Base-by-base conservation (phyloP, 1,140 invertebrate genomes). In the Bicyclus anynana region DNA sequence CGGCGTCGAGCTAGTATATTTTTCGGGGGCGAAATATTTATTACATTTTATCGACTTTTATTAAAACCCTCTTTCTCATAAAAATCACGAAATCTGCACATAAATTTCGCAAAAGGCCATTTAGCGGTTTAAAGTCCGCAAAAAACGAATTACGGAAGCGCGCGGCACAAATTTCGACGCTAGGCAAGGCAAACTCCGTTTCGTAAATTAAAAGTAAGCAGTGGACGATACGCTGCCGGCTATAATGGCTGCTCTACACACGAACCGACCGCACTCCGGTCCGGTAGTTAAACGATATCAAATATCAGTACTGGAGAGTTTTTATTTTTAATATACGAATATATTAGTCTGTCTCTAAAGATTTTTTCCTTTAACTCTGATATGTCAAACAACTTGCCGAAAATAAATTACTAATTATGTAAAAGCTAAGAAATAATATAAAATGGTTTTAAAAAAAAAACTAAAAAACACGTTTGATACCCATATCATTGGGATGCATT, bases 201-300 rank as follows among this genome's bases (percentile, higher is more conserved):
- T 56, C 65, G 62, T 65, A 80, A 78, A 80, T 80, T 78, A 80
- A 80, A 80, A 73, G 69, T 70, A 78, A 78, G 67, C 71, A 67
- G 52, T 49, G 27, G 51, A 53, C 57, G 62, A 64, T 57, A 56
- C 40, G 53, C 33, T 46, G 42, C 27, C 10, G 53, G 59, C 61
- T 61, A 62, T 73, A 33, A 33, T 7, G 29, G 9, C n/a, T 12
- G 10, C 9, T 3, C 29, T 33, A 33, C 29, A 33, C 29, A 12
- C 0, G 7, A n/a, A n/a, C 29, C 10, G 29, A 12, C 12, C 3
- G 29, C 12, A 12, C 1, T 12, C 29, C 29, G 29, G 10, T 12
- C 29, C 12, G 29, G 29, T 7, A 23, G 23, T 12, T 4, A 33
- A 4, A 33, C 7, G 9, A 7, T 33, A 29, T 9, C 27, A 2